A percentile compares a stretch with the other conserved stretches of the same genome.
phyloP scores from a whole-genome alignment of 37 sponge, comb jelly and placozoan species.

The Agelas oroides region DNA sequence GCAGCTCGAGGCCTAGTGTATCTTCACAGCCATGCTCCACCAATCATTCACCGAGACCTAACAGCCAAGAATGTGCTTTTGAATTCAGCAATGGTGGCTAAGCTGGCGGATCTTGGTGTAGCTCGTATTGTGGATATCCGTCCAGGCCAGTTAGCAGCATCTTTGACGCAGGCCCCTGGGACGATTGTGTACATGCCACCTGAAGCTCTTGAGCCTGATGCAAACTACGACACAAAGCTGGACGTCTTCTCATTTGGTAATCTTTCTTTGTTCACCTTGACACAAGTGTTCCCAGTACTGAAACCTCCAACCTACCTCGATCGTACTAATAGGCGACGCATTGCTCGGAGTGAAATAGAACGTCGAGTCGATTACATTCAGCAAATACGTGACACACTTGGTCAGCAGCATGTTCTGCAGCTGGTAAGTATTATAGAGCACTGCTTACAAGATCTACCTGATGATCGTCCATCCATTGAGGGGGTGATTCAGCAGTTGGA shows the following conservation, averaged over 20 bases:
- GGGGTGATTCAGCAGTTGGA: too few species aligned
- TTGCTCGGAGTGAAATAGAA: too few species aligned
- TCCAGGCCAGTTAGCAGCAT: neutral
- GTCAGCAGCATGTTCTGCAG: too few species aligned
- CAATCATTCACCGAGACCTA: conserved; percentile 19
- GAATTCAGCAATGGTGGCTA: conserved; percentile 26
- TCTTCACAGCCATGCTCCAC: neutral
- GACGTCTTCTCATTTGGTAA: conserved; percentile 16
- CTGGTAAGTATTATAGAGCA: too few species aligned
- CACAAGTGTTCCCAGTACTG: neutral
- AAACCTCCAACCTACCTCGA: too few species aligned
- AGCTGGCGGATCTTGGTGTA: neutral
- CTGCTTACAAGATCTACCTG: too few species aligned
- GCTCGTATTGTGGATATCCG: neutral
- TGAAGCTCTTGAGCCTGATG: neutral
- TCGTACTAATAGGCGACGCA: too few species aligned
- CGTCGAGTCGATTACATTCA: too few species aligned
- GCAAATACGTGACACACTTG: too few species aligned
- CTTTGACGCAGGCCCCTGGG: neutral
- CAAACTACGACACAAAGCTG: neutral
- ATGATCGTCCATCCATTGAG: too few species aligned
- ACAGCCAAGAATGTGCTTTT: conserved; percentile 18
- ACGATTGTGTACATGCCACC: conserved; percentile 26
- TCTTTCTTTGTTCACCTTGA: neutral
- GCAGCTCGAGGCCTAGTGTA: neutral